Conservation (phyloP, 2,113 vertebrate species). For the Anas platyrhynchos region DNA sequence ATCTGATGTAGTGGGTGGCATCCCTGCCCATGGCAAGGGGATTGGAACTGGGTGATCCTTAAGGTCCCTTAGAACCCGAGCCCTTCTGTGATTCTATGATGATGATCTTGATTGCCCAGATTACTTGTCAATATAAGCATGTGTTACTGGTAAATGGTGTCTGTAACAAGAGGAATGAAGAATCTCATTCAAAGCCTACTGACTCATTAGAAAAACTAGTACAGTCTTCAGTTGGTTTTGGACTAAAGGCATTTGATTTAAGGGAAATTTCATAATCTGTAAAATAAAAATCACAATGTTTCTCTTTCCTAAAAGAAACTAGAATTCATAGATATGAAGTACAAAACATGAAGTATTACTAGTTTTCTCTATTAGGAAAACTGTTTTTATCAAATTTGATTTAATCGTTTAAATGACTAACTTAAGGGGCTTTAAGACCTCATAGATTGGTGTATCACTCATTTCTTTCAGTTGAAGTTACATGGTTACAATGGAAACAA, state of each 20-base stretch:
- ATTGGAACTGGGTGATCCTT: too few species aligned
- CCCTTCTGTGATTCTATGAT: too few species aligned
- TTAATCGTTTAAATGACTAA: background rate
- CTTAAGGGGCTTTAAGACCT: background rate
- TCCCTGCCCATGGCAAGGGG: too few species aligned
- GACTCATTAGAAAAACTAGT: background rate
- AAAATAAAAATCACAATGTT: background rate
- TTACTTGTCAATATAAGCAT: background rate
- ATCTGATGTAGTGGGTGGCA: too few species aligned
- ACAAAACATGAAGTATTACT: background rate
- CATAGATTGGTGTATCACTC: background rate
- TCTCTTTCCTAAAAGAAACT: background rate
- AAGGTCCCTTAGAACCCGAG: too few species aligned
- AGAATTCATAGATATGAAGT: background rate
- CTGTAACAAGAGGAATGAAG: background rate
- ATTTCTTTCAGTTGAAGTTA: background rate
- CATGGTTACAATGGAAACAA: conserved; percentile 13
- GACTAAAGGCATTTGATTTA: background rate
- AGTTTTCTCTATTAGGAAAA: background rate
- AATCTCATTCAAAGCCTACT: background rate
- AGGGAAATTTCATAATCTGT: background rate
- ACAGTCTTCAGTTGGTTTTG: background rate
- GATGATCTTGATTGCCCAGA: background rate
- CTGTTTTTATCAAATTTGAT: background rate
- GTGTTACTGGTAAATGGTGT: background rate